Conservation (phyloP, 2,888 invertebrate genomes). For the Pyrrhia umbra region DNA sequence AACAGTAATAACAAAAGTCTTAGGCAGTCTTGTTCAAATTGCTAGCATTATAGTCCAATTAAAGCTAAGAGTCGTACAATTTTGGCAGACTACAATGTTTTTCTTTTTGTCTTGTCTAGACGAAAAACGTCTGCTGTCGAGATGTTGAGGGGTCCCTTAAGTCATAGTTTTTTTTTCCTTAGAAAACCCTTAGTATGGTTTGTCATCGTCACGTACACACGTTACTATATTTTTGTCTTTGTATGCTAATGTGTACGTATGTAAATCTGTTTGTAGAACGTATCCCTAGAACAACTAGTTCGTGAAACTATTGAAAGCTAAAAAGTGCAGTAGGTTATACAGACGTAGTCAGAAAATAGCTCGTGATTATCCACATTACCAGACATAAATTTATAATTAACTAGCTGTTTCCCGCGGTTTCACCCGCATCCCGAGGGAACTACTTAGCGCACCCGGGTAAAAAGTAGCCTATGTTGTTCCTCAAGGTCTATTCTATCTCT, state of each 20-base stretch:
- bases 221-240: neutral
- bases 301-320: too few relatives aligned
- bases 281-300: too few relatives aligned
- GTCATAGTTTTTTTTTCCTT: constrained; percentile 40
- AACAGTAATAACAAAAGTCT: constrained; percentile 38
- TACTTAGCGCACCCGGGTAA: too few relatives aligned
- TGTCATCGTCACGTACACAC: neutral
- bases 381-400: too few relatives aligned
- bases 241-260: neutral
- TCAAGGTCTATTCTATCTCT: too few relatives aligned
- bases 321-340: too few relatives aligned
- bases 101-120: constrained; percentile 46
- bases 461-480: too few relatives aligned
- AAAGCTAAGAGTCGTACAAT: constrained; percentile 50
- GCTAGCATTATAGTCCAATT: constrained; percentile 55
- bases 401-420: too few relatives aligned
- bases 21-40: constrained; percentile 45
- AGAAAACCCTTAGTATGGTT: constrained; percentile 1
- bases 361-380: too few relatives aligned
- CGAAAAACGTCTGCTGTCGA: constrained; percentile 29
- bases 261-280: neutral
- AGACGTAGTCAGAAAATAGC: too few relatives aligned
- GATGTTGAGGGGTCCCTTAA: constrained; percentile 29
- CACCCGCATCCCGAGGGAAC: too few relatives aligned
- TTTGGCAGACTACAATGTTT: constrained; percentile 51